Percentiles rank a stretch among this genome's conserved stretches.
Evolutionary conservation across 37 sponge, comb jelly and placozoan species (phyloP).

Genomic region (Lycopodina hypogea): DNA sequence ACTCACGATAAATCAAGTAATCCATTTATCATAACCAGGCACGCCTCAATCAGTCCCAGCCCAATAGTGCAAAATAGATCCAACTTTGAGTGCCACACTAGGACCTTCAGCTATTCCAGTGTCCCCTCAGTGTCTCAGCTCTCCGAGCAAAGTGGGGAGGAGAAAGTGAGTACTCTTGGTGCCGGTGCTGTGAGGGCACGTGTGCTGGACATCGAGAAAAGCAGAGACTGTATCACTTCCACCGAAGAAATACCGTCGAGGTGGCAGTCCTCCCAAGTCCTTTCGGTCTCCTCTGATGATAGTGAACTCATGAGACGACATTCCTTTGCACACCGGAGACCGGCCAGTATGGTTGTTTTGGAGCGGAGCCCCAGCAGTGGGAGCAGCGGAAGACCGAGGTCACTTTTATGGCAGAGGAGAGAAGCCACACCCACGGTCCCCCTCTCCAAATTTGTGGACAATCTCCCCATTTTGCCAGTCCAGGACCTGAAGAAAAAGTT

Average conservation of each 20-base stretch:
- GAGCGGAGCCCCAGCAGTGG: not conserved
- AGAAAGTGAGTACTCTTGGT: not conserved
- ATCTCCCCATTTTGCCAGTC: constrained; percentile 17
- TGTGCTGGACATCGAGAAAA: constrained; percentile 35
- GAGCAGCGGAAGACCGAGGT: not conserved
- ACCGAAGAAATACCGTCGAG: not conserved
- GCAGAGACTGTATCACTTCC: not conserved
- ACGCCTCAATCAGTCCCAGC: constrained; percentile 36
- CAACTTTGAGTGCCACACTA: not conserved
- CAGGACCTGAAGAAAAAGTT: constrained; percentile 50
- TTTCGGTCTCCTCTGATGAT: not conserved
- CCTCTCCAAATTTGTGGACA: constrained; percentile 1
- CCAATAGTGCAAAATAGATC: constrained; percentile 2
- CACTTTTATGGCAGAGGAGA: not conserved
- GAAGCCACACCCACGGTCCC: constrained; percentile 24
- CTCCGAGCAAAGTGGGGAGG: too few relatives aligned
- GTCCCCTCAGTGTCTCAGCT: too few relatives aligned
- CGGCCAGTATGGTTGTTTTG: constrained; percentile 12
- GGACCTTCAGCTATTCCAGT: not conserved
- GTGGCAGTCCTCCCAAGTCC: not conserved
- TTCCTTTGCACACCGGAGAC: not conserved
- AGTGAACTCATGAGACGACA: not conserved
- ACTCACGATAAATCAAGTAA: not conserved
- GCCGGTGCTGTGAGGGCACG: constrained; percentile 33
- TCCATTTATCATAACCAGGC: not conserved